Base-by-base conservation (phyloP, 2,113 vertebrate genomes). In the Gopherus evgoodei region DNA sequence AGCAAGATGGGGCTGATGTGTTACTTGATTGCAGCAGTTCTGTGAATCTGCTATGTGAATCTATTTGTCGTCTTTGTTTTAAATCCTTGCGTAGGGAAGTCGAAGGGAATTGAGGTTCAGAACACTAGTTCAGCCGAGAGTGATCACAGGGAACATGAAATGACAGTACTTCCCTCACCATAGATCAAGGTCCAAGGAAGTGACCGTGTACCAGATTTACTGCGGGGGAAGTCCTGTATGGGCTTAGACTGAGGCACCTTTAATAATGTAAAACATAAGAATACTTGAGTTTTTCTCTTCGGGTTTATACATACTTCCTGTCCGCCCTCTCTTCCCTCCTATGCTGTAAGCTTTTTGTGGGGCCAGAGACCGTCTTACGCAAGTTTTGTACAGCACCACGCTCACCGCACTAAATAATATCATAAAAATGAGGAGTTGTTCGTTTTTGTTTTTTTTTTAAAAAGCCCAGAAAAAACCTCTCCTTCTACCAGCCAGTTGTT, bases 221-320 rank as follows among this genome's bases (percentile, higher is more conserved):
- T 86, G 80, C 56, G 44, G 83, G 89, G 84, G 59, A 19, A 24
- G 19, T 80, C 44, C 56, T 84, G 35, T 2, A 1, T 19, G 14
- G 72, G 13, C 52, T 95, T 19, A n/a, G 31, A 72, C 92, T 87
- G 82, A 49, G 87, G 62, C 88, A 80, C 59, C 19, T 86, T 96
- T 88, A 44, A 29, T 89, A 86, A 80, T 93, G 83, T 53, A 93
- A 95, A 75, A 13, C 0, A 0, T 57, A 35, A 76, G 22, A 44
- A 25, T 29, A 49, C 62, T 84, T 81, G 22, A 65, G 3, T 85
- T 94, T 91, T 93, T 31, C 21, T 9, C 8, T 0, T 92, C 87
- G 72, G n/a, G 82, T 78, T 94, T 76, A 11, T 25, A 72, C 84
- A 38, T 76, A 86, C 21, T 3, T 89, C 10, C 0, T 38, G 3